phyloP scores from a whole-genome alignment of 1,140 invertebrate genomes.

The Pachyrhynchus sulphureomaculatus region DNA sequence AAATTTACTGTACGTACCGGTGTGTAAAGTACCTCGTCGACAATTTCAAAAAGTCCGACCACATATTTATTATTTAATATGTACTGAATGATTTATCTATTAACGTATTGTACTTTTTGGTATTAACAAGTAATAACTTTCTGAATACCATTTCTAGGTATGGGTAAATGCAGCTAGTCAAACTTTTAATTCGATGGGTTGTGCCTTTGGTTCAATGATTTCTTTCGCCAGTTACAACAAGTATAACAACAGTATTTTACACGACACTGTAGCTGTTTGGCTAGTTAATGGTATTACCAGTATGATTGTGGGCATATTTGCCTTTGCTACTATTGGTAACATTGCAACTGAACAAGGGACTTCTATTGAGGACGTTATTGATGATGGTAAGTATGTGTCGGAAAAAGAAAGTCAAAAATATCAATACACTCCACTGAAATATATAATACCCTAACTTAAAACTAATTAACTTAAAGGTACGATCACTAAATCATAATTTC shows the following conservation, averaged over 20 bases:
- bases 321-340: constrained; percentile 85
- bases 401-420: too few species aligned
- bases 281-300: constrained; percentile 81
- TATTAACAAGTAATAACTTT: too few species aligned
- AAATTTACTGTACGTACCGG: too few species aligned
- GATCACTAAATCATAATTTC: too few species aligned
- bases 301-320: constrained; percentile 81
- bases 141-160: constrained; percentile 62
- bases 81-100: too few species aligned
- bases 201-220: constrained; percentile 90
- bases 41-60: too few species aligned
- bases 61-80: too few species aligned
- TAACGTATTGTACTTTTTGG: too few species aligned
- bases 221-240: constrained; percentile 94
- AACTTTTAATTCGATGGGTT: constrained; percentile 90
- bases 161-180: constrained; percentile 92
- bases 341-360: constrained; percentile 79
- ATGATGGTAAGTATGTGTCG: constrained; percentile 79
- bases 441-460: too few species aligned
- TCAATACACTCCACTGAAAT: background rate
- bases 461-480: too few species aligned
- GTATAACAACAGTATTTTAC: constrained; percentile 86
- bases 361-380: constrained; percentile 76
- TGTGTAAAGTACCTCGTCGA: too few species aligned
- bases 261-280: constrained; percentile 81